Conservation (phyloP, 2,888 invertebrate genomes). For the Aproaerema taeniolella region DNA sequence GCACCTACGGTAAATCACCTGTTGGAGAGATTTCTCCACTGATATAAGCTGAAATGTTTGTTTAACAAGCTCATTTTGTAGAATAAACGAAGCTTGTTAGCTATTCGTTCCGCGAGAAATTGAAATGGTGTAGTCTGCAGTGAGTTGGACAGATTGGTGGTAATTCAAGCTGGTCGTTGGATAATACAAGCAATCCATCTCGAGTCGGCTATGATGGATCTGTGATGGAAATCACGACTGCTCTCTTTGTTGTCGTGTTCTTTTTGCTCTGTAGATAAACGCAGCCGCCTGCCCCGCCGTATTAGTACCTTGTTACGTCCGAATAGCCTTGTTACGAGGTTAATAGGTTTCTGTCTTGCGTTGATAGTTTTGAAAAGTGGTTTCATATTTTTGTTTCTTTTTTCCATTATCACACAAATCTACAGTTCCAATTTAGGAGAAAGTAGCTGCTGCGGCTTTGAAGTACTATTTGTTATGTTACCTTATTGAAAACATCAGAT, state of each 20-base stretch:
- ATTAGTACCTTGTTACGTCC: slow-evolving; percentile 65
- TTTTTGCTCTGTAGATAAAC: slow-evolving; percentile 65
- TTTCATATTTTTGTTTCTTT: slow-evolving; percentile 15
- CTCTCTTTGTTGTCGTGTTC: slow-evolving; percentile 64
- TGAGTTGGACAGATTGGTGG: slow-evolving; percentile 59
- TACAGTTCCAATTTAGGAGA: background rate
- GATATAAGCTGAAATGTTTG: slow-evolving; percentile 34
- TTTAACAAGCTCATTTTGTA: slow-evolving; percentile 33
- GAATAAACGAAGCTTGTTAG: slow-evolving; percentile 40
- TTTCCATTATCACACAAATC: slow-evolving; percentile 6
- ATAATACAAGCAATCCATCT: slow-evolving; percentile 70
- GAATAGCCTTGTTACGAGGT: slow-evolving; percentile 55
- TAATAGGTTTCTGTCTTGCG: slow-evolving; percentile 46
- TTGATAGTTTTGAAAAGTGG: slow-evolving; percentile 37
- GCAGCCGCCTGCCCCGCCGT: slow-evolving; percentile 49
- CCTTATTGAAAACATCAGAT: too few species aligned
- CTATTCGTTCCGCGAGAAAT: slow-evolving; percentile 41
- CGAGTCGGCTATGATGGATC: slow-evolving; percentile 60
- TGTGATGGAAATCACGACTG: slow-evolving; percentile 68
- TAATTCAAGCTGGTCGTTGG: slow-evolving; percentile 54
- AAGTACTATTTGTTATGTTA: background rate
- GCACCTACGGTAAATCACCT: slow-evolving; percentile 37
- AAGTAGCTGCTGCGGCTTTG: background rate
- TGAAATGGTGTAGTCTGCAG: slow-evolving; percentile 39
- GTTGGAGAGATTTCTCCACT: slow-evolving; percentile 31